Conservation (phyloP, 1,140 invertebrate species). For the Cyphomyrmex costatus region DNA sequence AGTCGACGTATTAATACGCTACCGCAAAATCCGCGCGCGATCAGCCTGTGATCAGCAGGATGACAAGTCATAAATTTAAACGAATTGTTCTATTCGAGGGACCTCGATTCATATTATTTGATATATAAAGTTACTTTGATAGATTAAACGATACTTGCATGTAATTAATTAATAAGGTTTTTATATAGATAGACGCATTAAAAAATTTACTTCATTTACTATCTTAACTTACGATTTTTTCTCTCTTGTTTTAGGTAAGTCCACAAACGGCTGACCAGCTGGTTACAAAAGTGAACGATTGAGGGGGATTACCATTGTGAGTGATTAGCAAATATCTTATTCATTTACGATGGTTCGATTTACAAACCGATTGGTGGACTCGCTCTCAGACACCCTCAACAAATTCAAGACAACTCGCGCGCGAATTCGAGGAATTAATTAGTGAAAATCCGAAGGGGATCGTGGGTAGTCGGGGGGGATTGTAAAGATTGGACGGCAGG, state of each 20-base stretch:
- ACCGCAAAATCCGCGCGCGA: background rate
- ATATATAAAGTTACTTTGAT: background rate
- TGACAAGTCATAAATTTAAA: constrained; percentile 5
- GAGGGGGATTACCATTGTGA: constrained; percentile 36
- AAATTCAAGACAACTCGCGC: constrained; percentile 71
- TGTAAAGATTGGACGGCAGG: constrained; percentile 74
- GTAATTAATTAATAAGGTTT: background rate
- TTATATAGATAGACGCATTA: background rate
- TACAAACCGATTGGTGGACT: constrained; percentile 61
- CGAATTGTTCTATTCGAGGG: background rate
- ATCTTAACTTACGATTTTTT: constrained; percentile 19
- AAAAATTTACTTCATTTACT: background rate
- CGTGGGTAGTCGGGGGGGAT: constrained; percentile 45
- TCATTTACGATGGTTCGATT: constrained; percentile 64
- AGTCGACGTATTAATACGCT: constrained; percentile 21
- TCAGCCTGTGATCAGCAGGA: background rate
- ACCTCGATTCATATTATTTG: background rate
- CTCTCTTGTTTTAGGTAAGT: constrained; percentile 80
- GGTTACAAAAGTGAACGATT: constrained; percentile 8
- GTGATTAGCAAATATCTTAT: constrained; percentile 58
- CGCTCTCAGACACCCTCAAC: constrained; percentile 59
- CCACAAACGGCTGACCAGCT: background rate
- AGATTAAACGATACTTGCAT: background rate
- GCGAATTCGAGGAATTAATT: constrained; percentile 82
- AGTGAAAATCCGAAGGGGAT: constrained; percentile 78